Base-by-base conservation (phyloP, 2,113 vertebrate species). In the Paramisgurnus dabryanus region DNA sequence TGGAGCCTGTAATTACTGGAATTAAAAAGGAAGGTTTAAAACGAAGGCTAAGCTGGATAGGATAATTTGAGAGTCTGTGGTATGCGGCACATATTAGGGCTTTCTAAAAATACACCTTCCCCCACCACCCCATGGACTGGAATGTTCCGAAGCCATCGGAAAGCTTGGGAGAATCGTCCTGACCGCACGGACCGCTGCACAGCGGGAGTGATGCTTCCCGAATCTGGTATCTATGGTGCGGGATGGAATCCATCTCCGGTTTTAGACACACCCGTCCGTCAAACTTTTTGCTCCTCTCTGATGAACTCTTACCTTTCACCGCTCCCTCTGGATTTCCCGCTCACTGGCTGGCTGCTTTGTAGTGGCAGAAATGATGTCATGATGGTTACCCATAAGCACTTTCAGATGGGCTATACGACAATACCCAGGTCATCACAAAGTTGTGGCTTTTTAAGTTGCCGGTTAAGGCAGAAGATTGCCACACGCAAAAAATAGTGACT, bases 21-120 rank as follows among this genome's bases (percentile, higher is more conserved):
- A 94, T 94, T 94, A 94, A 93, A 94, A 94, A 94, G 93, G 89
- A 93, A 92, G 93, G 92, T 93, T 93, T 93, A 93, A 94, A 93
- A 92, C 92, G 90, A 93, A 92, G 91, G 91, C 93, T 94, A 92
- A 91, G 83, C 91, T 92, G 88, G 91, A 94, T 92, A 89, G 93
- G 93, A 94, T 94, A 93, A 94, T 94, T 94, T 94, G 93, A 94
- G 93, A 93, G 92, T 93, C 91, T 93, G 93, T 93, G 93, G 93
- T 94, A 93, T 94, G 93, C 86, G 89, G 91, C 87, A 91, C 93
- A 93, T 94, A 94, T 94, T 94, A 94, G 92, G 92, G 87, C 90
- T 92, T 93, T 92, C 93, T 94, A 93, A 94, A 94, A 93, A 94
- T 94, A 94, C 87, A 89, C 84, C 75, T 81, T 80, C 85, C 90